Conservation (phyloP, 2,797 vertebrate genomes). For the Sebastes matsubarae region DNA sequence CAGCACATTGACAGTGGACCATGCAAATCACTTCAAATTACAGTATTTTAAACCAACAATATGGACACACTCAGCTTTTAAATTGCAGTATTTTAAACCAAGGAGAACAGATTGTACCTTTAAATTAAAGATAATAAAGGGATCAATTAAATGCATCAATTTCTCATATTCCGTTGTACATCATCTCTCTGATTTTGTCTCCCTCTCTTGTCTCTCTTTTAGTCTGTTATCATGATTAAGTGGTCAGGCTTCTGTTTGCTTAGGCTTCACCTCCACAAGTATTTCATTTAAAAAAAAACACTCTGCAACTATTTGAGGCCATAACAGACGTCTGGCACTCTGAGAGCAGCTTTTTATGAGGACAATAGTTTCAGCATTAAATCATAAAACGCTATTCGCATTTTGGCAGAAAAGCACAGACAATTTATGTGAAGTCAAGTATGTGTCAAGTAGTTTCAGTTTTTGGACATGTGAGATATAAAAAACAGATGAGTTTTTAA, state of each 20-base stretch:
- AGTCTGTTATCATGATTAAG: background rate
- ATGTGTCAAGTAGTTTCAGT: constrained; percentile 51
- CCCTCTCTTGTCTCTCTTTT: background rate
- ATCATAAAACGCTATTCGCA: constrained; percentile 47
- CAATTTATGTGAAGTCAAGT: constrained; percentile 53
- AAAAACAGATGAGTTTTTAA: constrained; percentile 44
- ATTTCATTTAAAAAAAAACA: background rate
- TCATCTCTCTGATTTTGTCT: background rate
- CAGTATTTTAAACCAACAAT: background rate
- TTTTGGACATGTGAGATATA: constrained; percentile 28
- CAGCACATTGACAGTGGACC: background rate
- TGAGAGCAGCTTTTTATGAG: constrained; percentile 14
- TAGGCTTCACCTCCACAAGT: background rate
- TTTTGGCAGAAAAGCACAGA: constrained; percentile 42
- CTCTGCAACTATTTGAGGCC: background rate
- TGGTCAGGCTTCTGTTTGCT: background rate
- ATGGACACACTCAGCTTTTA: background rate
- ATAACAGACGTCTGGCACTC: constrained; percentile 1
- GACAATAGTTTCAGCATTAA: constrained; percentile 30
- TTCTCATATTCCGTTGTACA: background rate
- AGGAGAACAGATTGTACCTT: background rate
- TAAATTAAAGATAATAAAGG: background rate
- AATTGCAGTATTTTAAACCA: background rate
- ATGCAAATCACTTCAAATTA: background rate
- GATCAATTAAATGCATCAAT: background rate